Conservation (phyloP, 1,140 invertebrate species). For the Philotrypesis tridentata region DNA sequence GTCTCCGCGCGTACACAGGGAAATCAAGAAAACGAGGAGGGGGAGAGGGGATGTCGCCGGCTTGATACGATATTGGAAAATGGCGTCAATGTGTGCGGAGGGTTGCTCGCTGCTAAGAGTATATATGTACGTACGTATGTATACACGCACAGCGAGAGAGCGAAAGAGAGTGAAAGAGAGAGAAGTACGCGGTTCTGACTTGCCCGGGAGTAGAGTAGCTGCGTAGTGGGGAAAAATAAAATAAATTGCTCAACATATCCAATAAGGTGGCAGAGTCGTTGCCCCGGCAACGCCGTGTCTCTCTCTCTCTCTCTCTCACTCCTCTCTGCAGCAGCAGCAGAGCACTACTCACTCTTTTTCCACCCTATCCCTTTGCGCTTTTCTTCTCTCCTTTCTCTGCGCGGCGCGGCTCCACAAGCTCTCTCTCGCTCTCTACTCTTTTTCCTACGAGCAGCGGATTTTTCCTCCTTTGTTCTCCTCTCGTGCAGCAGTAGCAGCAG, state of each 20-base stretch:
- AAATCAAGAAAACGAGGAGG: slow-evolving; percentile 44
- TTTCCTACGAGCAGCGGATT: slow-evolving; percentile 42
- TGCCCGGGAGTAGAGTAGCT: slow-evolving; percentile 45
- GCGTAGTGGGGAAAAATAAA: slow-evolving; percentile 72
- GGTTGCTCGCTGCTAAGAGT: slow-evolving; percentile 48
- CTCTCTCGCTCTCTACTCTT: not conserved
- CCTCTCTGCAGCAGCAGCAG: slow-evolving; percentile 1
- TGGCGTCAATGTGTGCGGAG: slow-evolving; percentile 70
- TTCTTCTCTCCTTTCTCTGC: slow-evolving; percentile 44
- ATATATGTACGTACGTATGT: slow-evolving; percentile 43
- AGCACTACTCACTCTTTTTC: slow-evolving; percentile 29
- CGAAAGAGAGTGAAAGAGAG: slow-evolving; percentile 11
- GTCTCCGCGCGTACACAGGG: slow-evolving; percentile 4
- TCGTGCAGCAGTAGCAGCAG: slow-evolving; percentile 1
- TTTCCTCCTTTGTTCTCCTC: slow-evolving; percentile 54
- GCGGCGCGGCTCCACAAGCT: slow-evolving; percentile 4
- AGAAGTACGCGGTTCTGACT: slow-evolving; percentile 47
- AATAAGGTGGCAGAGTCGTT: slow-evolving; percentile 73
- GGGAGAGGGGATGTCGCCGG: slow-evolving; percentile 30
- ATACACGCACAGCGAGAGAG: no score
- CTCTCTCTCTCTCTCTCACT: slow-evolving; percentile 13
- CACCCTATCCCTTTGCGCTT: slow-evolving; percentile 52
- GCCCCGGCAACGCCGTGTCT: slow-evolving; percentile 71
- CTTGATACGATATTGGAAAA: slow-evolving; percentile 73
- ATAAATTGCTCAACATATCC: slow-evolving; percentile 74